Conservation (phyloP, 2,113 vertebrate genomes). For the Pogona vitticeps region DNA sequence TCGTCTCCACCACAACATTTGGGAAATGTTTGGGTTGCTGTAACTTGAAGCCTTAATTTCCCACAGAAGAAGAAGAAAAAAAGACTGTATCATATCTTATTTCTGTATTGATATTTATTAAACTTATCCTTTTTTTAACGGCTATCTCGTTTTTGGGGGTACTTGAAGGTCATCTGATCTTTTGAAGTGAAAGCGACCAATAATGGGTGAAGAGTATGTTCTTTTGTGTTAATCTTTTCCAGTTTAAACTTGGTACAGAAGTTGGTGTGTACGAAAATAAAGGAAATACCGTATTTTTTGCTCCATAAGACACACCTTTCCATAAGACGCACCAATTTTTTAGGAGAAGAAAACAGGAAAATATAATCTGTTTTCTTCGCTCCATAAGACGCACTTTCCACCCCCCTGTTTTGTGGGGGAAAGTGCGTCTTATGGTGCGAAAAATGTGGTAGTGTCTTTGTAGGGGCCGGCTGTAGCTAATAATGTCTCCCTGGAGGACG, state of each 20-base stretch:
- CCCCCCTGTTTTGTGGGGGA: no score
- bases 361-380: no score
- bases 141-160: conserved; percentile 22
- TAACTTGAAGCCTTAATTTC: conserved; percentile 54
- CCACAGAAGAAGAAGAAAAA: conserved; percentile 25
- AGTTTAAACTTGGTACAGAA: background rate
- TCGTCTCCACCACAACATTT: conserved; percentile 23
- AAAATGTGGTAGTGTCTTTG: no score
- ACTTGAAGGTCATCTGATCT: background rate
- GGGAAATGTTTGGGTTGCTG: conserved; percentile 24
- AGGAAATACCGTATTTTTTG: no score
- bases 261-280: no score
- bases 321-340: no score
- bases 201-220: background rate
- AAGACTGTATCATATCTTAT: conserved; percentile 58
- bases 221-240: background rate
- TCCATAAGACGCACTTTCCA: no score
- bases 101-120: conserved; percentile 65
- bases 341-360: no score
- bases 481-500: no score
- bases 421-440: no score
- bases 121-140: conserved; percentile 55
- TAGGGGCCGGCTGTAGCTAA: no score
- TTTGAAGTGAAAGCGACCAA: background rate
- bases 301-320: no score